Percentiles rank a stretch among this genome's conserved stretches.
Evolutionary conservation across 2,888 invertebrate genomes (phyloP).

Genomic region (Athalia cordata): DNA sequence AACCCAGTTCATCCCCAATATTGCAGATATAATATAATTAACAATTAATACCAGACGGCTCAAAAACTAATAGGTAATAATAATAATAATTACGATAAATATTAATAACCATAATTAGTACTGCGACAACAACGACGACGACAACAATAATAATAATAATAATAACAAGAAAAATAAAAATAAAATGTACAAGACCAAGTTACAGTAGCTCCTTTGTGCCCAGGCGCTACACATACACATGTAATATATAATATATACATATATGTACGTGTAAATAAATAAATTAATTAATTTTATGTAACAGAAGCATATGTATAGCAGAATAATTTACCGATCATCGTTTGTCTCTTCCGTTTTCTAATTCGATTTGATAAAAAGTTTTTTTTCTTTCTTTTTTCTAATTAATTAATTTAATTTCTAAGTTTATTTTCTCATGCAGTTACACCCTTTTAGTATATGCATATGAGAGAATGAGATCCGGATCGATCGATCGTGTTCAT

Average conservation of each 20-base stretch:
- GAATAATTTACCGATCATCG: neutral
- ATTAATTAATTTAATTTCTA: too few species aligned
- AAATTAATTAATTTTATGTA: slow-evolving; percentile 15
- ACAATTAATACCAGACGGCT: neutral
- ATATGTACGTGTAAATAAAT: neutral
- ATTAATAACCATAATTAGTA: slow-evolving; percentile 2
- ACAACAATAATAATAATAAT: too few species aligned
- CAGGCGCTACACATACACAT: neutral
- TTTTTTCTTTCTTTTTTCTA: too few species aligned
- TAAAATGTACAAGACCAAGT: slow-evolving; percentile 19
- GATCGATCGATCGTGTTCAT: too few species aligned
- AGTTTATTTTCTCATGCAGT: too few species aligned
- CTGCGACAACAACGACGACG: slow-evolving; percentile 9
- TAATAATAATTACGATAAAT: slow-evolving; percentile 3
- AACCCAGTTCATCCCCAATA: neutral
- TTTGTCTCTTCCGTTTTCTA: neutral
- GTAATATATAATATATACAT: neutral
- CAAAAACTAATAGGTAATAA: neutral
- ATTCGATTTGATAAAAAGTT: neutral
- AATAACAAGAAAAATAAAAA: slow-evolving; percentile 13
- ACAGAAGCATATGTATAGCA: too few species aligned
- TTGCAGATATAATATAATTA: neutral
- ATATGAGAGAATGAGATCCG: too few species aligned
- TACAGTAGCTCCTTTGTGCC: slow-evolving; percentile 38
- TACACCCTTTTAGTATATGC: too few species aligned